phyloP scores from a whole-genome alignment of 2,113 vertebrate species.

The Coturnix japonica region DNA sequence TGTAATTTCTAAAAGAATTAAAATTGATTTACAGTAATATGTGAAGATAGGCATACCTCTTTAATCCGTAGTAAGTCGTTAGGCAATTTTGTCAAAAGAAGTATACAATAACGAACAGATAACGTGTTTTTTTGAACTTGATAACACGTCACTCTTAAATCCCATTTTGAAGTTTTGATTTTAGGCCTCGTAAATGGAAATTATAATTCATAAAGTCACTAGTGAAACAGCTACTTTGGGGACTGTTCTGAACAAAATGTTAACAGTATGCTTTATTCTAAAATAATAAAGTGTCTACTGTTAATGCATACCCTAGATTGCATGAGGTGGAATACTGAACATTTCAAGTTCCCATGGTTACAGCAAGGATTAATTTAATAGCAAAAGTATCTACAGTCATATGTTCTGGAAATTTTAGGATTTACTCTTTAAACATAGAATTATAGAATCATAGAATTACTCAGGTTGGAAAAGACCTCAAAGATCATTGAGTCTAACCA shows the following conservation, averaged over 20 bases:
- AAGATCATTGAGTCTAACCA: too few species aligned
- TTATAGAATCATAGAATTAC: too few species aligned
- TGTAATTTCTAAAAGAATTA: neutral
- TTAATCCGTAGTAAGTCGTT: neutral
- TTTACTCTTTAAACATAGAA: neutral
- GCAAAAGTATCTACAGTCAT: neutral
- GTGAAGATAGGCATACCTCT: neutral
- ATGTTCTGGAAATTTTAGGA: neutral
- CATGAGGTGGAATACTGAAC: neutral
- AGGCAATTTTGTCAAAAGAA: neutral
- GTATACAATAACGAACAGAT: neutral
- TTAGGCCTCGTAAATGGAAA: neutral
- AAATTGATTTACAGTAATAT: neutral
- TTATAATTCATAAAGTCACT: neutral
- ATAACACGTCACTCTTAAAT: neutral
- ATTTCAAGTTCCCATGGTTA: neutral
- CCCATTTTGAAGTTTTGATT: neutral
- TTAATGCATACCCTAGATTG: neutral
- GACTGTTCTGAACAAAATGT: neutral
- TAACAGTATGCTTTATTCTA: neutral
- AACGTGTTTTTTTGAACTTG: neutral
- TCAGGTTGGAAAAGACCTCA: too few species aligned
- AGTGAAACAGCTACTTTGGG: neutral
- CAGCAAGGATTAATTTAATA: neutral
- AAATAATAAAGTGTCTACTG: neutral